These are phyloP conservation scores for Oscheius sp. DNA, from an alignment of 1,140 invertebrate genomes.

Conservation along the genomic window DNA sequence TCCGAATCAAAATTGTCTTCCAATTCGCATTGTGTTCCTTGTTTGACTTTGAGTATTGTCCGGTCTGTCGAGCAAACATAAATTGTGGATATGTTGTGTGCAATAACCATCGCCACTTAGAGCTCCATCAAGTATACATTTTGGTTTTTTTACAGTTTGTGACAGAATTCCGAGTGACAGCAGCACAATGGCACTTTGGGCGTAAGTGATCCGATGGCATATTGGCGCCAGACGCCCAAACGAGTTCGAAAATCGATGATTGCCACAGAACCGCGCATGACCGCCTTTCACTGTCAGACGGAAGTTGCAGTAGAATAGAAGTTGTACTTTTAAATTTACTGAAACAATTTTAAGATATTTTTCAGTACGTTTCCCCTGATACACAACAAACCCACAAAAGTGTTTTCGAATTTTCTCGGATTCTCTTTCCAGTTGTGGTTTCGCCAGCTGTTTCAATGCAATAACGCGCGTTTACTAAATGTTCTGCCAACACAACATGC, in stretches of 20 bases:
- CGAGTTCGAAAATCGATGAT: slow-evolving; percentile 1
- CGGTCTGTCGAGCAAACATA: neutral
- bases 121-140: neutral
- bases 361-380: no score
- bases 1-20: no score
- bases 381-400: no score
- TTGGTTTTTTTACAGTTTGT: neutral
- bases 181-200: neutral
- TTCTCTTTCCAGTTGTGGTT: no score
- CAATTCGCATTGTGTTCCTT: neutral
- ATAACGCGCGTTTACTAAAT: no score
- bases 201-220: neutral
- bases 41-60: slow-evolving; percentile 4
- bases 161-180: neutral
- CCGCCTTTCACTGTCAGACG: neutral
- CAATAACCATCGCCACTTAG: neutral
- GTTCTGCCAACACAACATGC: no score
- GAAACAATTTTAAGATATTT: no score
- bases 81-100: neutral
- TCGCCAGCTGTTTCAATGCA: no score
- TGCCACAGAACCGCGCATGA: neutral
- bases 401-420: no score
- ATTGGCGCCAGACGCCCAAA: neutral
- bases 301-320: no score
- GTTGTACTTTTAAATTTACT: no score